phyloP scores from a whole-genome alignment of 1,140 invertebrate genomes.

The Eumeta japonica region DNA sequence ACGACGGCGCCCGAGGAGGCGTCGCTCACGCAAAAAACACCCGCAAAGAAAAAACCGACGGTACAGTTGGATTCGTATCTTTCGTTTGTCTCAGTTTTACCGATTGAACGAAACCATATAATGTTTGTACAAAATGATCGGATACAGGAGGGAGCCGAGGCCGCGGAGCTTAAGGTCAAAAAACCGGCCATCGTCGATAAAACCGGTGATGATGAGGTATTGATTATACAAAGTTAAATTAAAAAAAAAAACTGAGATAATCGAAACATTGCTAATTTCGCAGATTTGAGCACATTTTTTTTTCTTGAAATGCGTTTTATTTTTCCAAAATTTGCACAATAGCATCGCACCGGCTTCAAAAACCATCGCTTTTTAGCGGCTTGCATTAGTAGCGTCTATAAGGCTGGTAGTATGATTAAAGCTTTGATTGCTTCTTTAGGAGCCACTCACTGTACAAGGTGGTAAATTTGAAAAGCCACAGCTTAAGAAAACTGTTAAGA shows the following conservation, averaged over 20 bases:
- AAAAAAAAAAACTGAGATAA: conserved; percentile 21
- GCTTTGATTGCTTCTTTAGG: conserved; percentile 41
- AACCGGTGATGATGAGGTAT: conserved; percentile 34
- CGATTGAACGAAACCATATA: no score
- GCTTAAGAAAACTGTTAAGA: conserved; percentile 50
- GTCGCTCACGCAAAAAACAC: conserved; percentile 50
- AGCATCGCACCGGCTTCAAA: no score
- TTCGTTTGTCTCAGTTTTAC: no score
- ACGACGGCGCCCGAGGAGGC: conserved; percentile 50
- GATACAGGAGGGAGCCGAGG: conserved; percentile 40
- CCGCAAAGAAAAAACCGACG: conserved; percentile 48
- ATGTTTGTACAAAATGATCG: no score
- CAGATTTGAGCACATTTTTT: no score
- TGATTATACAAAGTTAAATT: neutral
- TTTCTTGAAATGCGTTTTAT: no score
- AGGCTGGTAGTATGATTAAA: conserved; percentile 20
- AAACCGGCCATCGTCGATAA: conserved; percentile 48
- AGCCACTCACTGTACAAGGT: conserved; percentile 39
- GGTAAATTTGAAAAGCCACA: conserved; percentile 51
- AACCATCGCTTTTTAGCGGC: no score
- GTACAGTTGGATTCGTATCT: no score
- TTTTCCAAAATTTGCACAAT: no score
- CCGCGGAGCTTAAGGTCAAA: conserved; percentile 47
- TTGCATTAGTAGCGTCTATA: no score
- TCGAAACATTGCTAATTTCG: no score